phyloP scores from a whole-genome alignment of 1,140 invertebrate species.

The Drosophila orosa region DNA sequence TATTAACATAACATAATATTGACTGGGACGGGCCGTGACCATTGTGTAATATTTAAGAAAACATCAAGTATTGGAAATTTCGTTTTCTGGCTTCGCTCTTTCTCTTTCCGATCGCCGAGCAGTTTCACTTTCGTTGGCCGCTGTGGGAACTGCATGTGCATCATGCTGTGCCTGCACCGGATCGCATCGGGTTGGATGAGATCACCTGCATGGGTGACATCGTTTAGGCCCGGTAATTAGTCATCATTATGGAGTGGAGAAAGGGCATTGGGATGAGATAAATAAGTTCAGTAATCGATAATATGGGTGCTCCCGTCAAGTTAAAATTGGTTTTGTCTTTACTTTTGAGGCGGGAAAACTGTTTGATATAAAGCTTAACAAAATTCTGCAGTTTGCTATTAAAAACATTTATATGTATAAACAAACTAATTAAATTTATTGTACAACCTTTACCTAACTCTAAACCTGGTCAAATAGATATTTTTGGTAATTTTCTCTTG shows the following conservation, averaged over 20 bases:
- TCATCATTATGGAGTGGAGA: constrained; percentile 42
- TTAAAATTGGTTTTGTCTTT: neutral
- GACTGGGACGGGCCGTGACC: constrained; percentile 52
- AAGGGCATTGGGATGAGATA: constrained; percentile 8
- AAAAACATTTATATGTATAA: neutral
- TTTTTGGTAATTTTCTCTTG: constrained; percentile 13
- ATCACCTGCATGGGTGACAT: constrained; percentile 50
- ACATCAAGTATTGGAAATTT: constrained; percentile 46
- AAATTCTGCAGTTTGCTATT: no score
- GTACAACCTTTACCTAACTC: no score
- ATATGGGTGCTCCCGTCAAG: neutral
- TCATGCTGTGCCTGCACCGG: constrained; percentile 26
- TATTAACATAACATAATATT: constrained; percentile 68
- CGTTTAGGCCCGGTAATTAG: constrained; percentile 52
- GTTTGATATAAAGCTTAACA: neutral
- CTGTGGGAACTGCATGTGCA: constrained; percentile 51
- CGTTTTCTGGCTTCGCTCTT: constrained; percentile 28
- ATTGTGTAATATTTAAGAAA: constrained; percentile 74
- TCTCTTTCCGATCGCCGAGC: constrained; percentile 17
- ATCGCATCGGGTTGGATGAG: constrained; percentile 23
- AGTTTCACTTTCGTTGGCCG: constrained; percentile 66
- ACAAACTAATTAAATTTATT: neutral
- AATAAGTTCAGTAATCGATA: neutral
- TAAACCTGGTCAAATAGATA: constrained; percentile 2
- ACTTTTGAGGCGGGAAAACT: neutral